A percentile compares a stretch with the other conserved stretches of the same genome.
These are phyloP conservation scores for Ornithorhynchus anatinus DNA, from an alignment of 2,113 vertebrate genomes.

Conservation along the genomic window DNA sequence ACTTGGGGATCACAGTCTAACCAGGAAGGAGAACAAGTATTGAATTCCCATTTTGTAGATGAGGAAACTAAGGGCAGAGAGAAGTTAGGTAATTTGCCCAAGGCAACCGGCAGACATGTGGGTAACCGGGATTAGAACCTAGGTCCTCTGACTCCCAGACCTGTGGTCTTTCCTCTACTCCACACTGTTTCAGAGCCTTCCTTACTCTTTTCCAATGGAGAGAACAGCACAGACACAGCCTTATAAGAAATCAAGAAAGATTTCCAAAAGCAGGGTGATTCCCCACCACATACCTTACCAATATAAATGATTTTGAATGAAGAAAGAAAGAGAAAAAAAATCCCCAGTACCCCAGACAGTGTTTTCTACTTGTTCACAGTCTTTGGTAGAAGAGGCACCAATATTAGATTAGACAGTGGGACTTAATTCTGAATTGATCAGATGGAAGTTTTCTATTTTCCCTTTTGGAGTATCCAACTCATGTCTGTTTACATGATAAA, in stretches of 20 bases:
- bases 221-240: constrained; percentile 36
- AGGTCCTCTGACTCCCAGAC: too few species aligned
- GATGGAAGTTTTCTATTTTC: background rate
- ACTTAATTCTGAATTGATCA: constrained; percentile 18
- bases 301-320: constrained; percentile 20
- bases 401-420: background rate
- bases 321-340: constrained; percentile 14
- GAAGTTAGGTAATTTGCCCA: too few species aligned
- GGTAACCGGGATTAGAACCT: too few species aligned
- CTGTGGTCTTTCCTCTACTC: too few species aligned
- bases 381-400: constrained; percentile 32
- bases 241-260: constrained; percentile 41
- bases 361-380: constrained; percentile 3
- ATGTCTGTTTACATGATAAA: constrained; percentile 23
- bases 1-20: too few species aligned
- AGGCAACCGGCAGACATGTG: too few species aligned
- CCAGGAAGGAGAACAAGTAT: too few species aligned
- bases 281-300: constrained; percentile 40
- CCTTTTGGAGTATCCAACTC: background rate
- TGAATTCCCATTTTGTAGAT: too few species aligned
- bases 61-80: too few species aligned
- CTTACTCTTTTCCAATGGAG: constrained; percentile 24
- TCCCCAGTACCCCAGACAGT: background rate
- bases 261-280: constrained; percentile 43
- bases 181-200: constrained; percentile 20